Conservation (phyloP, 2,113 vertebrate genomes). For the Blennius ocellaris region DNA sequence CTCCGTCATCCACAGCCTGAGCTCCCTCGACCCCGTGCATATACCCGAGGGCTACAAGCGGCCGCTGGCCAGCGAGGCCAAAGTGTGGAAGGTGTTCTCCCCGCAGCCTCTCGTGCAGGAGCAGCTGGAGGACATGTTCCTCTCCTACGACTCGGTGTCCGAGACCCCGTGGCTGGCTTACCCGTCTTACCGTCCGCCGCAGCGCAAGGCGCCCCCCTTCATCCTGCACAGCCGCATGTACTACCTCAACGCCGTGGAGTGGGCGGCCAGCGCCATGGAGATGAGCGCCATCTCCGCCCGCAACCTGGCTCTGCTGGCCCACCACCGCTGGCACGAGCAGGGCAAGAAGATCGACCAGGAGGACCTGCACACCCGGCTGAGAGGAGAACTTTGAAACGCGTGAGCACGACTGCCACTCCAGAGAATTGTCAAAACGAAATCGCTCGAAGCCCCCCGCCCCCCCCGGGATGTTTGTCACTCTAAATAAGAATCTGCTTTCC, state of each 20-base stretch:
- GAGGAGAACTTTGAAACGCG: slow-evolving; percentile 86
- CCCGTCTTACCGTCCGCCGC: slow-evolving; percentile 84
- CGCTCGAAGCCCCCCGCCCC: too few species aligned
- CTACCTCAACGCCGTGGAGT: slow-evolving; percentile 90
- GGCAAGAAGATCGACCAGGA: slow-evolving; percentile 87
- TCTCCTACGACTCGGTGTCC: slow-evolving; percentile 83
- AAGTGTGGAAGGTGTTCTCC: slow-evolving; percentile 93
- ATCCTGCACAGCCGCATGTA: slow-evolving; percentile 90
- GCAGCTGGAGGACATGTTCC: slow-evolving; percentile 86
- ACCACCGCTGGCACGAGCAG: slow-evolving; percentile 89
- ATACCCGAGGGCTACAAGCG: slow-evolving; percentile 45
- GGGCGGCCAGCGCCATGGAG: slow-evolving; percentile 92
- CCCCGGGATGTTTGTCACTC: too few species aligned
- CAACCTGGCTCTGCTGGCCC: slow-evolving; percentile 89
- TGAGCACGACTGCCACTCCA: too few species aligned
- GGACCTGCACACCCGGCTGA: slow-evolving; percentile 87
- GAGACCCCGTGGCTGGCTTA: slow-evolving; percentile 89
- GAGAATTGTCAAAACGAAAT: too few species aligned
- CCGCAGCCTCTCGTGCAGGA: slow-evolving; percentile 77
- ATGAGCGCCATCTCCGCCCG: slow-evolving; percentile 91
- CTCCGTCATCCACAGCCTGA: slow-evolving; percentile 84
- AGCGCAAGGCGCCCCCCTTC: slow-evolving; percentile 84
- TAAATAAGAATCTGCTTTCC: too few species aligned
- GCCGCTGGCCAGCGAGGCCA: slow-evolving; percentile 34
- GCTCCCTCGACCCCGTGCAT: slow-evolving; percentile 78